Evolutionary conservation across 2,797 vertebrate genomes (phyloP), one percentile per base, ranked within the genome.

Genomic region (Lithobates pipiens): DNA sequence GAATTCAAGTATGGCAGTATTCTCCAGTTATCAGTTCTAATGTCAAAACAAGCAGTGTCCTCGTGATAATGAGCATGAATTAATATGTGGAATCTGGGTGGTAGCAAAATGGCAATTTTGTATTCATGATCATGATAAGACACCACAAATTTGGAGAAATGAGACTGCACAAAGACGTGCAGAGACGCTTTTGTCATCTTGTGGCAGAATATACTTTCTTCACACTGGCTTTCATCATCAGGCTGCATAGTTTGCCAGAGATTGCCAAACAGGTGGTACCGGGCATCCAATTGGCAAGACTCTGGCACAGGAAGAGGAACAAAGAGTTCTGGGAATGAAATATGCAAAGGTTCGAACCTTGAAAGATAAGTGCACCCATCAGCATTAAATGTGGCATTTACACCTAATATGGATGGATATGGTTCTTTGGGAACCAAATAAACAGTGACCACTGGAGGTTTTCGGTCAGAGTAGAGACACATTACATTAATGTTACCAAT

Each of bases 21-120:
- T 0, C 92, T 90, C 96, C 96, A 97, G 92, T 95, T 92, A 39
- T 98, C 94, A 0, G 96, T 97, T 25, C 95, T 92, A 0, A 98
- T 93, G 44, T 87, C 80, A 77, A 97, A 93, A 0, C 93, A 93
- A 36, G 90, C 92, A 0, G 93, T 90, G 0, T 96, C 95, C 0
- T 95, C 94, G 15, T 85, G 89, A 0, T 88, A 85, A 8, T 81
- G 67, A 9, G 93, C 88, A 81, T 83, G 92, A 67, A 97, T 86
- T 87, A 98, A 91, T 32, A 97, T 23, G 68, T 95, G 95, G 29
- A 91, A 95, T 80, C 42, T 80, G 0, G 96, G 97, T 0, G 96
- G 96, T 54, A 98, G 94, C 84, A 93, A 95, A 73, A 97, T 74
- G 13, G 95, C 91, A 69, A 96, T 90, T 74, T 90, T 93, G 75